A percentile compares a stretch with the other conserved stretches of the same genome.
Evolutionary conservation across 2,113 vertebrate species (phyloP).

Genomic region (Pygoscelis adeliae): DNA sequence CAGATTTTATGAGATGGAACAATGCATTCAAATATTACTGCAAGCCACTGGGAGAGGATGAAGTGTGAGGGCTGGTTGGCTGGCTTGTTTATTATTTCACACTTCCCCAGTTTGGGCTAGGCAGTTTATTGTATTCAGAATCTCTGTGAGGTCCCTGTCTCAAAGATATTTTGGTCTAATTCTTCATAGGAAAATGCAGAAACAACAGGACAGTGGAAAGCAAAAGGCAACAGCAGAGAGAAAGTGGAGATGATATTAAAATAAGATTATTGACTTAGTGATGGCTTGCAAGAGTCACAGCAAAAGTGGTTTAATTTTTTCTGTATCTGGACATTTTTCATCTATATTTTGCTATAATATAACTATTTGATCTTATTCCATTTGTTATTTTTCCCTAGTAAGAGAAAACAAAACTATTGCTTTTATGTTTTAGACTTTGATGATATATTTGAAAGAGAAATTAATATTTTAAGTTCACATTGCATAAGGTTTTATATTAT

Average conservation of each 20-base stretch:
- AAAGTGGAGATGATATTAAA: neutral
- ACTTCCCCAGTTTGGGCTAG: neutral
- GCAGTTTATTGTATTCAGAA: neutral
- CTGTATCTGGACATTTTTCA: neutral
- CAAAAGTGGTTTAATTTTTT: neutral
- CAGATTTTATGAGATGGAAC: slow-evolving; percentile 44
- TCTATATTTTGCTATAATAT: neutral
- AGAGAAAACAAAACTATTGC: neutral
- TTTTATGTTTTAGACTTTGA: neutral
- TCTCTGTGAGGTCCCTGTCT: neutral
- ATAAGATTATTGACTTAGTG: neutral
- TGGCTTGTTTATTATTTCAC: slow-evolving; percentile 32
- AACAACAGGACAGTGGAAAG: neutral
- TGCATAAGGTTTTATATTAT: neutral
- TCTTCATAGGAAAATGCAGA: neutral
- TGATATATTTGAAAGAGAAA: neutral
- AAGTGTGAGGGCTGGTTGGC: neutral
- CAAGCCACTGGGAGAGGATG: slow-evolving; percentile 8
- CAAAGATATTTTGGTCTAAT: neutral
- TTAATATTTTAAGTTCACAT: neutral
- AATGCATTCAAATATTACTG: slow-evolving; percentile 26
- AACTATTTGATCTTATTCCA: neutral
- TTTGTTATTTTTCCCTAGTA: neutral
- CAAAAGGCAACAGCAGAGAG: neutral
- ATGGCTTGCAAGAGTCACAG: neutral